Base-by-base conservation (phyloP, 2,113 vertebrate species). In the Isurus oxyrinchus region DNA sequence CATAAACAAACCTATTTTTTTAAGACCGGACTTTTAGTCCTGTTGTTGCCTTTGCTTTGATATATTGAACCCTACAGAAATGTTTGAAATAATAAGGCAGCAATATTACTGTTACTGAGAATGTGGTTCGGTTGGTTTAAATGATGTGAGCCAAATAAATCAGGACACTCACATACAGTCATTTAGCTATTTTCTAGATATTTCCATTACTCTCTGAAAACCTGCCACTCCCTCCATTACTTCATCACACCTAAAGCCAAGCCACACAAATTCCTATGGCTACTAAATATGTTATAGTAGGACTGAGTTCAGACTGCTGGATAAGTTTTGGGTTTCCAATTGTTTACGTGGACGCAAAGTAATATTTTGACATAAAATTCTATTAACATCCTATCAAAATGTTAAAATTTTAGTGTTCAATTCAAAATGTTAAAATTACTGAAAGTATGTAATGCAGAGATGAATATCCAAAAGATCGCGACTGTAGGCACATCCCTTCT, bases 261-360 rank as follows among this genome's bases (percentile, higher is more conserved):
- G 61, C 35, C 90, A 94, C 44, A 94, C 90, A 94, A 94, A 66
- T 63, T 40, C 10, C n/a, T 94, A 63, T 63, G 90, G 59, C 59
- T 40, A 66, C 35, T 19, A n/a, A 19, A 63, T 94, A 63, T 63
- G 90, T 94, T 40, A 94, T 63, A 94, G 90, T 94, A 63, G 90
- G 90, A 63, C 90, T 94, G 59, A 94, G 35, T 94, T 94, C 90
- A 66, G 90, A 94, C 90, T n/a, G 59, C 90, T 94, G 90, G 59
- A 63, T 40, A 63, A 21, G 59, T 66, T 94, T 94, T 63, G 35
- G 90, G 35, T 63, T 94, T 94, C 59, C 59, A 94, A 63, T 23
- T n/a, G 59, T 93, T 94, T 63, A 63, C 61, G 31, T 93, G 16
- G 59, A 40, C 16, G 21, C 90, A 63, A 40, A 94, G n/a, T 61